Evolutionary conservation across 2,797 vertebrate species (phyloP).

Genomic region (Amphiprion clarkii): DNA sequence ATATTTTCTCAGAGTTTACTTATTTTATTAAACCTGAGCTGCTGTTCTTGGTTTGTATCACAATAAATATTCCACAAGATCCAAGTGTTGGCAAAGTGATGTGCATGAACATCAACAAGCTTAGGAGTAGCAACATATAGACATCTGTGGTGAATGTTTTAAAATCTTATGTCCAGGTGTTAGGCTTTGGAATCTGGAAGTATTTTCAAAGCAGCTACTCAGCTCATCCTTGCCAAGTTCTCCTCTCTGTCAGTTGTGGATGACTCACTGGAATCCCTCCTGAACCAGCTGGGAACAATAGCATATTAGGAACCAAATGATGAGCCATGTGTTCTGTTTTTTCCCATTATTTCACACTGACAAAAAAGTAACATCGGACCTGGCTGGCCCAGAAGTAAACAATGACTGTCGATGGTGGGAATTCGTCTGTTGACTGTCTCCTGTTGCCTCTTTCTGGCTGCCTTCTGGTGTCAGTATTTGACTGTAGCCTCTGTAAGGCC

Average conservation of each 20-base stretch:
- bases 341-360: conserved; percentile 42
- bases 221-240: conserved; percentile 32
- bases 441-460: conserved; percentile 13
- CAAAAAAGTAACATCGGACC: conserved; percentile 29
- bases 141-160: background rate
- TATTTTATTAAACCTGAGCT: background rate
- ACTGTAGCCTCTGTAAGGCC: conserved; percentile 2
- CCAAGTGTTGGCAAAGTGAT: background rate
- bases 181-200: conserved; percentile 33
- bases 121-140: background rate
- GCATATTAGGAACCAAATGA: conserved; percentile 50
- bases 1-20: background rate
- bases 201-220: conserved; percentile 39
- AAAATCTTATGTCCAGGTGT: conserved; percentile 11
- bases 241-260: background rate
- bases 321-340: conserved; percentile 37
- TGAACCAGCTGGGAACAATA: conserved; percentile 51
- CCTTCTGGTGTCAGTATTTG: conserved; percentile 32
- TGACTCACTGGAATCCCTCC: conserved; percentile 50
- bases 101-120: background rate
- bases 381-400: conserved; percentile 43
- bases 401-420: conserved; percentile 22
- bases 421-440: conserved; percentile 20
- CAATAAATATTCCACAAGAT: background rate
- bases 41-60: background rate